A percentile compares a stretch with the other conserved stretches of the same genome.
These are phyloP conservation scores for Orussus abietinus DNA, from an alignment of 1,140 invertebrate species.

Conservation along the genomic window DNA sequence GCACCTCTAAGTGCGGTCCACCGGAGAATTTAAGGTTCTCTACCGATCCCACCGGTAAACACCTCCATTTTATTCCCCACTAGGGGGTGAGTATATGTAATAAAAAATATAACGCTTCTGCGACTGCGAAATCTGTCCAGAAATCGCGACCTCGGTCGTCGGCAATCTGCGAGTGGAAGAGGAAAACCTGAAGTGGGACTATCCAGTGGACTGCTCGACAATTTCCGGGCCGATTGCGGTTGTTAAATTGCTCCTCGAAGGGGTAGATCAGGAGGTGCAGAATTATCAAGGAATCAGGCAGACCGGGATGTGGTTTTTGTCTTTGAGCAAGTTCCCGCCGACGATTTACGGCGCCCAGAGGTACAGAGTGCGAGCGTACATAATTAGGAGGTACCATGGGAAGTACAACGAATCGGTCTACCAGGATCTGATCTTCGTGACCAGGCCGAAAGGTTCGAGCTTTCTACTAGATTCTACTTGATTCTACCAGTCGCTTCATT, in stretches of 20 bases:
- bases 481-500: neutral
- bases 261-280: constrained; percentile 14
- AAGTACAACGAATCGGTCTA: constrained; percentile 12
- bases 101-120: neutral
- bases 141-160: constrained; percentile 9
- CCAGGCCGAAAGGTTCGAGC: constrained; percentile 17
- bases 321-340: neutral
- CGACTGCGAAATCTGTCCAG: constrained; percentile 13
- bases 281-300: neutral
- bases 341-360: constrained; percentile 15
- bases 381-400: constrained; percentile 2
- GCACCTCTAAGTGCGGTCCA: constrained; percentile 7
- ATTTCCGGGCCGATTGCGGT: constrained; percentile 15
- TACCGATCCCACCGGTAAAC: constrained; percentile 13
- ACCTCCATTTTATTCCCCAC: neutral
- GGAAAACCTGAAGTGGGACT: constrained; percentile 16
- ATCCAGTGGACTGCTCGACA: constrained; percentile 16
- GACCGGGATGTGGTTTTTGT: neutral
- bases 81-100: neutral
- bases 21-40: neutral
- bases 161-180: constrained; percentile 7
- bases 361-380: constrained; percentile 17
- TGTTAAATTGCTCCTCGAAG: constrained; percentile 13
- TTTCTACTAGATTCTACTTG: neutral
- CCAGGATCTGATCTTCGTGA: constrained; percentile 8